Conservation (phyloP, 2,113 vertebrate species). For the Tragelaphus scriptus region DNA sequence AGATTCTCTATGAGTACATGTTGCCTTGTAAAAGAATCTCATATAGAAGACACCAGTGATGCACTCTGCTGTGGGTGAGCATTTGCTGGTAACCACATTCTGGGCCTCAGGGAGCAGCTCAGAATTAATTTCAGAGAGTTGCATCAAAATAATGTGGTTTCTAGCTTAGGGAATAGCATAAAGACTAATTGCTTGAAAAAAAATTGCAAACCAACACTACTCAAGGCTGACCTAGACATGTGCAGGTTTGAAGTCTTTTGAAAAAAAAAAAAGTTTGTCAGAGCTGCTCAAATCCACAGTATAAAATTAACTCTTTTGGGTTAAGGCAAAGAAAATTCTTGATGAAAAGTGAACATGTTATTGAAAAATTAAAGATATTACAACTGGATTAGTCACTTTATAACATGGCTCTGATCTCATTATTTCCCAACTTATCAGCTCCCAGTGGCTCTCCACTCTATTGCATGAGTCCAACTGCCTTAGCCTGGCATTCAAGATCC, state of each 20-base stretch:
- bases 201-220: neutral
- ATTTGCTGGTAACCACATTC: neutral
- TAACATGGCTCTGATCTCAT: neutral
- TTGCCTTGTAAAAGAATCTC: neutral
- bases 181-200: neutral
- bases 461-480: neutral
- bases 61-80: neutral
- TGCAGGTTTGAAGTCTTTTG: neutral
- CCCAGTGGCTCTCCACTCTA: neutral
- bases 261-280: neutral
- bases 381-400: neutral
- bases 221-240: neutral
- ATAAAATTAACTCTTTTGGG: neutral
- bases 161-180: neutral
- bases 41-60: neutral
- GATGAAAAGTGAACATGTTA: neutral
- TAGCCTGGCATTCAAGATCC: neutral
- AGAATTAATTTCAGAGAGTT: constrained; percentile 18
- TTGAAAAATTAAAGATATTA: neutral
- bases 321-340: neutral
- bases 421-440: neutral
- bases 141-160: neutral
- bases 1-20: neutral
- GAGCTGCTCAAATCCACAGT: neutral
- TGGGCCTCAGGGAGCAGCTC: neutral